Evolutionary conservation across 2,888 invertebrate genomes (phyloP).

Genomic region (Nezara viridula): DNA sequence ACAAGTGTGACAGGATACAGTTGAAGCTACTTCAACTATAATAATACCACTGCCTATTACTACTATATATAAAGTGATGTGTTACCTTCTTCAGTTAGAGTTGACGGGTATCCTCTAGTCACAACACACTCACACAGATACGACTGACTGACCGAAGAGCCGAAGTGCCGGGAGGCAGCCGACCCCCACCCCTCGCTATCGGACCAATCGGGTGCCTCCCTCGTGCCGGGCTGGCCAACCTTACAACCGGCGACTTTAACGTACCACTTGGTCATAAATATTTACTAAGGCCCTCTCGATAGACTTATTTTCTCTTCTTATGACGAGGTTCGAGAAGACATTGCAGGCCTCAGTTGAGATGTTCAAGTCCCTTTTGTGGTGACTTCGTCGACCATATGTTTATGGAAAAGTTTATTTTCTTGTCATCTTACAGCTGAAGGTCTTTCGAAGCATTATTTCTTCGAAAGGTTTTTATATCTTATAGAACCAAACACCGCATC

Average conservation of each 20-base stretch:
- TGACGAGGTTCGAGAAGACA: neutral
- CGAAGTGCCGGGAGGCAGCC: neutral
- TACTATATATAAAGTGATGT: neutral
- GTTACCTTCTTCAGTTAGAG: constrained; percentile 21
- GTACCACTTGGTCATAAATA: constrained; percentile 26
- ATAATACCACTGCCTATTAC: neutral
- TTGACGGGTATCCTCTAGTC: constrained; percentile 47
- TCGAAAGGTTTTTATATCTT: neutral
- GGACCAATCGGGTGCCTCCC: neutral
- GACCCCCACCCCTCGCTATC: neutral
- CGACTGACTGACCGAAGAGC: constrained; percentile 26
- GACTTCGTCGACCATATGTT: neutral
- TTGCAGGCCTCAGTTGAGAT: neutral
- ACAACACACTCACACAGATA: constrained; percentile 49
- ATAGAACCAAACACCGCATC: neutral
- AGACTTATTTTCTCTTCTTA: constrained; percentile 20
- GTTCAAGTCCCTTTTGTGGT: neutral
- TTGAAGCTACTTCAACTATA: neutral
- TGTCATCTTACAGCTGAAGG: neutral
- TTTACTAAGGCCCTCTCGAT: neutral
- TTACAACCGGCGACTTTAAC: constrained; percentile 41
- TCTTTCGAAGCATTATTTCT: neutral
- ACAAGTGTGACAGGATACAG: neutral
- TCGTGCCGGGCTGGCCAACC: constrained; percentile 7
- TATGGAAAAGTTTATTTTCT: neutral